Percentiles rank a stretch among this genome's conserved stretches.
Conservation (phyloP, 2,113 vertebrate genomes). For the Garra rufa region DNA sequence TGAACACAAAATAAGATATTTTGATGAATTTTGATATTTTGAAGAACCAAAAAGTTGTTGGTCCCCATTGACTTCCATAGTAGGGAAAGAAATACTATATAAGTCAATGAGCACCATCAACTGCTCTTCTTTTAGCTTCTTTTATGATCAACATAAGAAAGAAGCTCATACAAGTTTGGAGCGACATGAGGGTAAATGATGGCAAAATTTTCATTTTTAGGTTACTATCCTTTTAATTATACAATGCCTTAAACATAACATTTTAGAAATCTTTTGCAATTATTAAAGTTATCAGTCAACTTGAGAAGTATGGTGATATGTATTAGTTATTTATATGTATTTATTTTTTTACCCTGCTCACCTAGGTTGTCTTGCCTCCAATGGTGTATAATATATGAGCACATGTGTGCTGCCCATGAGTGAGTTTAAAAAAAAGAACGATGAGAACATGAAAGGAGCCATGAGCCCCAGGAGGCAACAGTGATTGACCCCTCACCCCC, state of each 20-base stretch:
- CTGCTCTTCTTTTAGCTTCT: too few relatives aligned
- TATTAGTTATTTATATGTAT: not conserved
- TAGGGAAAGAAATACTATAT: too few relatives aligned
- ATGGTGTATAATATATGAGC: constrained; percentile 54
- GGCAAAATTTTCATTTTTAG: too few relatives aligned
- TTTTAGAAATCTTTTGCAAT: not conserved
- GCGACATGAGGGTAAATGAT: too few relatives aligned
- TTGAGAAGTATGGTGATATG: not conserved
- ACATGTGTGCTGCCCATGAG: constrained; percentile 29
- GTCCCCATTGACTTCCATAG: too few relatives aligned
- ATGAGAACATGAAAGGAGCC: constrained; percentile 65
- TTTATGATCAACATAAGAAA: too few relatives aligned
- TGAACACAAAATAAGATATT: too few relatives aligned
- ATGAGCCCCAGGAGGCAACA: constrained; percentile 48
- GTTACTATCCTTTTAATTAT: not conserved
- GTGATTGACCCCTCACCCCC: constrained; percentile 22
- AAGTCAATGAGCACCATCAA: too few relatives aligned
- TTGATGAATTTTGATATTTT: too few relatives aligned
- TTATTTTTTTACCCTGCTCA: not conserved
- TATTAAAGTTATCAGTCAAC: not conserved
- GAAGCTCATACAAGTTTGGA: too few relatives aligned
- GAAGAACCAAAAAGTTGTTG: too few relatives aligned
- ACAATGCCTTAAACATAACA: not conserved
- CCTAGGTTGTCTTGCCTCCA: not conserved
- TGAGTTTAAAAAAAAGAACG: constrained; percentile 64